Conservation (phyloP, 2,797 vertebrate species). For the Bovichtus variegatus region DNA sequence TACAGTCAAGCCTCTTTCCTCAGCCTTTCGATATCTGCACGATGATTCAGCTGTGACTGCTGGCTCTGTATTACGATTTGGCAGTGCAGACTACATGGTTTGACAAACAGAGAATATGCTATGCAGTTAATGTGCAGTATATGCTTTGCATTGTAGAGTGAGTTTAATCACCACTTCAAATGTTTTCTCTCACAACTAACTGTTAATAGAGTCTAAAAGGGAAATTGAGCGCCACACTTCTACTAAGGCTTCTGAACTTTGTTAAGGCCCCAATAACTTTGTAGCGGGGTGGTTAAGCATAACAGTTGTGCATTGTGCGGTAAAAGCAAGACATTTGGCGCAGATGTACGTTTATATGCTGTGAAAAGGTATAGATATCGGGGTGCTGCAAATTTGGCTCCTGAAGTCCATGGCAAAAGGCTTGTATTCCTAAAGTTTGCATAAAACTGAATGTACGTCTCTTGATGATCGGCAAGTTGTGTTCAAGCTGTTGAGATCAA, state of each 20-base stretch:
- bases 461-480: too few relatives aligned
- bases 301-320: too few relatives aligned
- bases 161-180: background rate
- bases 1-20: slow-evolving; percentile 17
- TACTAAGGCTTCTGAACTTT: background rate
- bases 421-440: too few relatives aligned
- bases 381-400: too few relatives aligned
- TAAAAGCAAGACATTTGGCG: too few relatives aligned
- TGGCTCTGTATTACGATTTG: background rate
- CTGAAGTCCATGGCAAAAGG: too few relatives aligned
- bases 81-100: slow-evolving; percentile 4
- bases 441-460: too few relatives aligned
- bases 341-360: too few relatives aligned
- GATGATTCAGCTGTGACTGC: background rate
- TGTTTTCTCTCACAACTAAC: slow-evolving; percentile 1
- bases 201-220: background rate
- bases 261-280: background rate
- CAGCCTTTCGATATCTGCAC: slow-evolving; percentile 27
- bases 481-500: too few relatives aligned
- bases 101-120: background rate
- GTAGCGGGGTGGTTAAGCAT: too few relatives aligned
- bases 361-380: too few relatives aligned
- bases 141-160: slow-evolving; percentile 4
- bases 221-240: background rate
- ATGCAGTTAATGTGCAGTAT: background rate